A percentile compares a stretch with the other conserved stretches of the same genome.
These are phyloP conservation scores for Cyprinus carpio DNA, from an alignment of 2,113 vertebrate species.

Conservation along the genomic window DNA sequence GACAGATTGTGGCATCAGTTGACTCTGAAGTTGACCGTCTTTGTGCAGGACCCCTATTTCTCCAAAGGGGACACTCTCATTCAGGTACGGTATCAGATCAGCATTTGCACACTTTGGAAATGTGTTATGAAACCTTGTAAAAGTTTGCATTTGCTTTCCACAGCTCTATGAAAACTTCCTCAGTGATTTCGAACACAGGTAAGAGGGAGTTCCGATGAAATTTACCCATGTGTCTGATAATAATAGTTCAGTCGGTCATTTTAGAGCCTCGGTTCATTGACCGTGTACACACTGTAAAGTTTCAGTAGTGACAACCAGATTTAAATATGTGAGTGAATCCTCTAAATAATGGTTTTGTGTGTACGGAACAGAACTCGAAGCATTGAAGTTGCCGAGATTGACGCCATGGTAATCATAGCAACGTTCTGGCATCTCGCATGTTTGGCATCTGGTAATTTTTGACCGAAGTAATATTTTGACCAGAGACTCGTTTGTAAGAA, in stretches of 20 bases:
- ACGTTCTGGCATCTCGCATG: no score
- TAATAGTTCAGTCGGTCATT: neutral
- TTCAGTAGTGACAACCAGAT: no score
- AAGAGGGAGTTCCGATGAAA: conserved; percentile 40
- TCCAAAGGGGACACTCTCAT: conserved; percentile 93
- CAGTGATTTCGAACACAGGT: conserved; percentile 98
- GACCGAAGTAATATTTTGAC: no score
- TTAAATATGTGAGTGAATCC: no score
- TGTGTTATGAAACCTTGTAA: neutral
- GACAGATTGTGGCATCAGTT: conserved; percentile 94
- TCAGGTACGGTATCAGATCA: conserved; percentile 76
- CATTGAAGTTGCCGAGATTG: no score
- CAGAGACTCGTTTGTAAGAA: no score
- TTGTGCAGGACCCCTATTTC: conserved; percentile 93
- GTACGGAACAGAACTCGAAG: no score
- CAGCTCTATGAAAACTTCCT: conserved; percentile 98
- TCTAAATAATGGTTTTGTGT: no score
- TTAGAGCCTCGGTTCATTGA: no score
- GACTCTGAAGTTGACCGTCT: conserved; percentile 89
- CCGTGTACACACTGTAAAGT: no score
- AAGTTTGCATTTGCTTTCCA: conserved; percentile 24
- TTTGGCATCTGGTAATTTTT: no score
- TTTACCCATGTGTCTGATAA: neutral
- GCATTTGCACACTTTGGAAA: neutral
- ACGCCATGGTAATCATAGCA: no score